A percentile compares a stretch with the other conserved stretches of the same genome.
These are phyloP conservation scores for Sceliomorpha sp. DNA, from an alignment of 2,888 invertebrate species.

Conservation along the genomic window DNA sequence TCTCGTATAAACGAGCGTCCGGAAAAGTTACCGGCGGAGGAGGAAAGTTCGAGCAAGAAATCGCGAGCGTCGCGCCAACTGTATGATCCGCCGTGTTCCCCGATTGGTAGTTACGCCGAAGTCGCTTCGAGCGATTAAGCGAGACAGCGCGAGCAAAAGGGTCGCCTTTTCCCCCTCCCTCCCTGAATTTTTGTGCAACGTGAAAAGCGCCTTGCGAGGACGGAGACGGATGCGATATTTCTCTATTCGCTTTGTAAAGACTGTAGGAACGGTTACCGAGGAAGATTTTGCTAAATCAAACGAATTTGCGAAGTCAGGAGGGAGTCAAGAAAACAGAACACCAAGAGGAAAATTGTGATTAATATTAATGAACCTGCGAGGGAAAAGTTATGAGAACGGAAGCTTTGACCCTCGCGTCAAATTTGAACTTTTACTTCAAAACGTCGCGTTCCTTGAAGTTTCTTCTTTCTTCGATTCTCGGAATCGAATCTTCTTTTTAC, in stretches of 20 bases:
- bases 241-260: constrained; percentile 23
- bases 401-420: constrained; percentile 37
- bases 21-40: constrained; percentile 27
- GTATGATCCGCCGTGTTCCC: constrained; percentile 25
- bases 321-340: constrained; percentile 29
- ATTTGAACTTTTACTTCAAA: constrained; percentile 34
- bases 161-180: constrained; percentile 13
- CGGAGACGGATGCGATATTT: constrained; percentile 22
- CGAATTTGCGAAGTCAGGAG: constrained; percentile 27
- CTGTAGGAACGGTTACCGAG: constrained; percentile 7
- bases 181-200: constrained; percentile 4
- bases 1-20: constrained; percentile 33
- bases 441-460: neutral
- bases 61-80: constrained; percentile 26
- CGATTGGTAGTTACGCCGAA: constrained; percentile 42
- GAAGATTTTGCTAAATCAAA: constrained; percentile 39
- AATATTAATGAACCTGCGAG: constrained; percentile 40
- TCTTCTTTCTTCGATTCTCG: no score
- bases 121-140: constrained; percentile 38
- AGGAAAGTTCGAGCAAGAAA: constrained; percentile 36
- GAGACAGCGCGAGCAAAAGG: constrained; percentile 31
- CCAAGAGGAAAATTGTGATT: constrained; percentile 42
- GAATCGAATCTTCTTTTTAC: no score
- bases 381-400: constrained; percentile 36
- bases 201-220: constrained; percentile 18